Evolutionary conservation across 2,113 vertebrate genomes (phyloP), one percentile per base, ranked within the genome.

Genomic region (Clarias gariepinus): DNA sequence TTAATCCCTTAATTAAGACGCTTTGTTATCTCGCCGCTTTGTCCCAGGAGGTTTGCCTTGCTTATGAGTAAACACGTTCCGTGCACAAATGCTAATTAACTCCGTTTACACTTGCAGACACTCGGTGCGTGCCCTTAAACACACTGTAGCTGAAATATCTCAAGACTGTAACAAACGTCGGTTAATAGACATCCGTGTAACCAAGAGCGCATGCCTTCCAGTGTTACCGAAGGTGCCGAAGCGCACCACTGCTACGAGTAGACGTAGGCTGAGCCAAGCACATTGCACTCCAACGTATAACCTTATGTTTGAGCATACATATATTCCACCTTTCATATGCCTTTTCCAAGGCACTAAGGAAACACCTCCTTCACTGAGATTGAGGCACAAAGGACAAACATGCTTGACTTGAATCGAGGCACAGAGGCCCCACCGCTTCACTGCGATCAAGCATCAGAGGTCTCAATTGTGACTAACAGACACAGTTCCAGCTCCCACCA

Each of bases 61-160:
- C 89, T 92, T 90, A 91, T 89, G 90, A 90, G 89, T 88, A 90
- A 85, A 88, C 89, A 91, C 87, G 82, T 82, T 87, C 53, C n/a
- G 85, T 85, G 84, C 60, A 71, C 85, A 87, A 90, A 88, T 71
- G 71, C 87, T 89, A 91, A 92, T 92, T 91, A 92, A 87, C 87
- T 85, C 68, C 80, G 82, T 90, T 91, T 86, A 86, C 68, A 87
- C 82, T 84, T 88, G 16, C 25, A 85, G 81, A 63, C 81, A 74
- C 64, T 83, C 47, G 52, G 84, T 85, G 80, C 85, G 73, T 84
- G 83, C 53, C 85, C 25, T 60, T 53, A 83, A 81, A 85, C 58
- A 81, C 60, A 88, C n/a, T 64, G 66, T 33, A 66, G 55, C 73
- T 52, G 60, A 30, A 84, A 87, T 53, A 84, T 76, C 11, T 81